A percentile compares a stretch with the other conserved stretches of the same genome.
Evolutionary conservation across 2,888 invertebrate genomes (phyloP).

Genomic region (Conistra vaccinii): DNA sequence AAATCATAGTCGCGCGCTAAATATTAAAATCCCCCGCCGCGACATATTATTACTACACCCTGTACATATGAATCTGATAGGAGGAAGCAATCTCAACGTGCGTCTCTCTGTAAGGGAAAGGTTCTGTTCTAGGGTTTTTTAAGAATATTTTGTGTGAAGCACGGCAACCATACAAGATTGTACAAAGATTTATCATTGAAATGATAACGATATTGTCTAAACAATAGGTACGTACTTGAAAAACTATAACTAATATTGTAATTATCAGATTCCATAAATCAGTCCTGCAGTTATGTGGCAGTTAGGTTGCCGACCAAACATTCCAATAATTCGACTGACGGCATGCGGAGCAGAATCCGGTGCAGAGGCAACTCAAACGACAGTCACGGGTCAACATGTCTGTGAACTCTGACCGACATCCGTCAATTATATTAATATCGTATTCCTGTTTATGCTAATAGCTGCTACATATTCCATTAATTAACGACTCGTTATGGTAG

Average conservation of each 20-base stretch:
- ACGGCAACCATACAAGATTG: background rate
- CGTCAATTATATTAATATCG: constrained; percentile 21
- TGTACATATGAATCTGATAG: constrained; percentile 7
- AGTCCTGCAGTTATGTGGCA: background rate
- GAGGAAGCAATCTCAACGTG: constrained; percentile 8
- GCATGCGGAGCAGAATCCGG: background rate
- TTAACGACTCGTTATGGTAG: constrained; percentile 29
- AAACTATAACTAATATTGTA: background rate
- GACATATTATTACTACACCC: constrained; percentile 31
- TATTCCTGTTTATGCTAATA: constrained; percentile 31
- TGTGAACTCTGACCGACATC: constrained; percentile 19
- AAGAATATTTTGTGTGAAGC: background rate
- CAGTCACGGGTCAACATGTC: background rate
- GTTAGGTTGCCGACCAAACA: background rate
- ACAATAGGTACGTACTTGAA: background rate
- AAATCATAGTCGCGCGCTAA: constrained; percentile 66
- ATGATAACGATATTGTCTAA: background rate
- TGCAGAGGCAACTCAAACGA: background rate
- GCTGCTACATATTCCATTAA: constrained; percentile 29
- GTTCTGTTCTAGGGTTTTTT: background rate
- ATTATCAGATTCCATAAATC: background rate
- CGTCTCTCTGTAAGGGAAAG: background rate
- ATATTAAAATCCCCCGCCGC: constrained; percentile 60
- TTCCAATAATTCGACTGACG: background rate
- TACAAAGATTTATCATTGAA: background rate